Conservation (phyloP, 2,113 vertebrate species). For the Pluvianellus socialis region DNA sequence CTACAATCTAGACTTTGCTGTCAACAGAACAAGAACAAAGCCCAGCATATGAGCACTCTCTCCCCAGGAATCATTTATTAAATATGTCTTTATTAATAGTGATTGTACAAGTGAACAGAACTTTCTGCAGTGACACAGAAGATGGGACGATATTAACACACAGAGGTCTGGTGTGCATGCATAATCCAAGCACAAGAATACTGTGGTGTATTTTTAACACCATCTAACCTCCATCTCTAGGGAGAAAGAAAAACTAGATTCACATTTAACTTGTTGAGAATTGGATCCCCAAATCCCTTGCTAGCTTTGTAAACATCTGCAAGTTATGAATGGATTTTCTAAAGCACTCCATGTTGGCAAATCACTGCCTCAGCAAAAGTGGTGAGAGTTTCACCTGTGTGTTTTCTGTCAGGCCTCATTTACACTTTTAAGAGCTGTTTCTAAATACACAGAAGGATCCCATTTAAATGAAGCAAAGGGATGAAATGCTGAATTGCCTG, state of each 20-base stretch:
- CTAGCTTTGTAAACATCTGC: not conserved
- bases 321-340: not conserved
- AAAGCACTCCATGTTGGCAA: not conserved
- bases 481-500: not conserved
- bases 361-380: not conserved
- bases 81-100: constrained; percentile 42
- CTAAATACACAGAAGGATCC: not conserved
- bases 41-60: not conserved
- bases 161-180: not conserved
- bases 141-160: not conserved
- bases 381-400: not conserved
- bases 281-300: not conserved
- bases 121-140: not conserved
- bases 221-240: not conserved
- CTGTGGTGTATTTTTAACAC: not conserved
- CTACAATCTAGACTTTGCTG: not conserved
- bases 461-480: not conserved
- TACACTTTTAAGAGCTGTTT: not conserved
- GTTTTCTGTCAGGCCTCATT: not conserved
- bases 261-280: not conserved
- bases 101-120: not conserved
- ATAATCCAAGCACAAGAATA: not conserved
- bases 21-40: not conserved
- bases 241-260: not conserved
- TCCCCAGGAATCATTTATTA: not conserved